Base-by-base conservation (phyloP, 2,888 invertebrate species). In the Urechis unicinctus region DNA sequence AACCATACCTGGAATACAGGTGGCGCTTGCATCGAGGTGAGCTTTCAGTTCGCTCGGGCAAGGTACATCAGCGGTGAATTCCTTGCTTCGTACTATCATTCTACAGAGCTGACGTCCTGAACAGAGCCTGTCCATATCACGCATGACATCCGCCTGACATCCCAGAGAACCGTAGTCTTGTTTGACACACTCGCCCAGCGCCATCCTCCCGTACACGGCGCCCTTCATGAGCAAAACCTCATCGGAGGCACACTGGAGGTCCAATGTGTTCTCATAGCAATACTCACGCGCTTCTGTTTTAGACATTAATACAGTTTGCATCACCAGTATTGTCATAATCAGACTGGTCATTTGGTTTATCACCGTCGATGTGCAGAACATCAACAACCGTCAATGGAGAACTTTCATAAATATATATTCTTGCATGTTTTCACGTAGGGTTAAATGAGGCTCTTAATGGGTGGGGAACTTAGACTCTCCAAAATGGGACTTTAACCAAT, bases 1-100 rank as follows among this genome's bases (percentile, higher is more conserved):
- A n/a, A n/a, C n/a, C n/a, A 30, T 45, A 57, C 57, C 57, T 26
- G 53, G 43, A 13, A 57, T 41, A 47, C 57, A 57, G 3, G 45
- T 50, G 25, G 50, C 53, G 42, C 54, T 57, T 21, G 50, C 57
- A 25, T 57, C 54, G 3, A 57, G 51, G 42, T 57, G 51, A 1
- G 53, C 50, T n/a, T 53, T 25, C 24, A 57, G 24, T n/a, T 57
- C 57, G 25, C 54, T 51, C n/a, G 57, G 57, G 26, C 57, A 57
- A 1, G 54, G 50, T 5, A 42, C 25, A 28, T 42, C 51, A 3
- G 30, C 46, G 2, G n/a, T 24, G 3, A 54, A 50, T 26, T 44
- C 30, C 5, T 28, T 30, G n/a, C 50, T 51, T 6, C 50, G 50
- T 1, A 57, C 28, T 9, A 46, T 44, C 24, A 57, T 21, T 21